Evolutionary conservation across 2,888 invertebrate genomes (phyloP).

Genomic region (Bombylius major): DNA sequence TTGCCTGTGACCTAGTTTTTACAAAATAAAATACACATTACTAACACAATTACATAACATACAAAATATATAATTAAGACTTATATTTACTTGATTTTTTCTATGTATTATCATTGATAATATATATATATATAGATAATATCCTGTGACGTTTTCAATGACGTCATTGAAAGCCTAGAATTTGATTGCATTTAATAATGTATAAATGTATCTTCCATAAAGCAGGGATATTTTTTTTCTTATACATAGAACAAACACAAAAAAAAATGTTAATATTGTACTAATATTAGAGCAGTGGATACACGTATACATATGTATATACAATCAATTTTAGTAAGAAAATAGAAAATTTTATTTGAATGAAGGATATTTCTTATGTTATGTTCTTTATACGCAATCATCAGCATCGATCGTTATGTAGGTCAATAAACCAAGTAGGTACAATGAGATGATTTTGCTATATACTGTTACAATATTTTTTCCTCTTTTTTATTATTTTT

Average conservation of each 20-base stretch:
- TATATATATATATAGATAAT: background rate
- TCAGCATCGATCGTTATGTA: background rate
- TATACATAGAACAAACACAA: background rate
- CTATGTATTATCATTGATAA: too few relatives aligned
- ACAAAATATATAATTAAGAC: too few relatives aligned
- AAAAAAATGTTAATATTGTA: too few relatives aligned
- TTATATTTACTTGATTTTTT: background rate
- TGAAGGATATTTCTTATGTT: too few relatives aligned
- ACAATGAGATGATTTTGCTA: too few relatives aligned
- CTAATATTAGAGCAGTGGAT: too few relatives aligned
- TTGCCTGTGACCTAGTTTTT: background rate
- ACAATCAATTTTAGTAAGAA: background rate
- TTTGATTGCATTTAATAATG: background rate
- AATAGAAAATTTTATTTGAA: background rate
- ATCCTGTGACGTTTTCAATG: background rate
- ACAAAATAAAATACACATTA: background rate
- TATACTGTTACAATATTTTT: too few relatives aligned
- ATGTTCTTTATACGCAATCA: background rate
- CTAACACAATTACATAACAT: too few relatives aligned
- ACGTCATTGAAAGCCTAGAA: background rate
- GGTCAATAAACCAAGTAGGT: background rate
- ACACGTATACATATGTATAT: too few relatives aligned
- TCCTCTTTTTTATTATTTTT: too few relatives aligned
- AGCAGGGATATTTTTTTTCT: background rate
- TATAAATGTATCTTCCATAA: background rate